Evolutionary conservation across 1,140 invertebrate species (phyloP).

Genomic region (Drosophila guanche): DNA sequence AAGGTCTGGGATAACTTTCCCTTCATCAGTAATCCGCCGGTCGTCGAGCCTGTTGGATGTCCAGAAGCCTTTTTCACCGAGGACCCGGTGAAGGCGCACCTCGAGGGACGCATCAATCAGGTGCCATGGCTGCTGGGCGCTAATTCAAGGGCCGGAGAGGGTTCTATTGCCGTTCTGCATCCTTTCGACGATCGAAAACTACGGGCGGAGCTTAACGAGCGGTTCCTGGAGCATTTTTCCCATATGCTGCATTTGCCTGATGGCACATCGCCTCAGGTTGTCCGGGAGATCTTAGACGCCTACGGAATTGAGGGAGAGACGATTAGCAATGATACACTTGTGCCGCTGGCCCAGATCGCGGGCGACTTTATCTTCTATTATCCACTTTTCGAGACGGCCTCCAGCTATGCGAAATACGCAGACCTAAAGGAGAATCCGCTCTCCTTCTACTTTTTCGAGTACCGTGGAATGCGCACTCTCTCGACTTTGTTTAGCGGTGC

Average conservation of each 20-base stretch:
- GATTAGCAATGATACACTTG: slow-evolving; percentile 48
- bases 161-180: slow-evolving; percentile 34
- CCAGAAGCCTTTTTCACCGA: slow-evolving; percentile 78
- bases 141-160: slow-evolving; percentile 69
- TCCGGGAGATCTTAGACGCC: slow-evolving; percentile 26
- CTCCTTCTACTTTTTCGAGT: slow-evolving; percentile 54
- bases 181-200: slow-evolving; percentile 2
- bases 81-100: slow-evolving; percentile 64
- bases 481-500: background rate
- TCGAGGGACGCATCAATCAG: slow-evolving; percentile 61
- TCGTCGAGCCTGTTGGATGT: slow-evolving; percentile 65
- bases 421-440: slow-evolving; percentile 41
- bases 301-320: slow-evolving; percentile 16
- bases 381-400: slow-evolving; percentile 44
- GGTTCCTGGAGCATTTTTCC: slow-evolving; percentile 36
- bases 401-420: slow-evolving; percentile 49
- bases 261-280: background rate
- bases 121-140: slow-evolving; percentile 83
- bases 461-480: slow-evolving; percentile 5
- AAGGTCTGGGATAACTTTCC: slow-evolving; percentile 76
- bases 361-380: slow-evolving; percentile 59
- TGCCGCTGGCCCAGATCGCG: slow-evolving; percentile 18
- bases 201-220: slow-evolving; percentile 37
- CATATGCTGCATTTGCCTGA: slow-evolving; percentile 30
- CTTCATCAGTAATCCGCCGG: slow-evolving; percentile 66